A percentile compares a stretch with the other conserved stretches of the same genome.
phyloP scores from a whole-genome alignment of 2,888 invertebrate species.

The Synanthedon andrenaeformis region DNA sequence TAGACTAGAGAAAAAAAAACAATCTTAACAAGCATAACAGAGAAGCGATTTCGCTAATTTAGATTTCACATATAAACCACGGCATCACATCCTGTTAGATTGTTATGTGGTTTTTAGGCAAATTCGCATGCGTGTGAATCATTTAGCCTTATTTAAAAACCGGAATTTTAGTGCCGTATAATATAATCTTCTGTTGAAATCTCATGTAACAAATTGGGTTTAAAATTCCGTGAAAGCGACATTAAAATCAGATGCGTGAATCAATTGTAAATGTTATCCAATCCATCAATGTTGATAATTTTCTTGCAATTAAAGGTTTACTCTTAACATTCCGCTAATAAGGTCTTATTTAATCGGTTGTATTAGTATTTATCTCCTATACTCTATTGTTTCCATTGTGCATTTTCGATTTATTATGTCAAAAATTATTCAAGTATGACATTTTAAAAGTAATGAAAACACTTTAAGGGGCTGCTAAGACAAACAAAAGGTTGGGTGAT shows the following conservation, averaged over 20 bases:
- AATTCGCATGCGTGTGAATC: slow-evolving; percentile 51
- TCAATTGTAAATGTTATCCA: slow-evolving; percentile 25
- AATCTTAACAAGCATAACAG: no score
- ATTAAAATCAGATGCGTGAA: slow-evolving; percentile 32
- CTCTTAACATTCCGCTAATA: slow-evolving; percentile 3
- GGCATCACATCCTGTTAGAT: slow-evolving; percentile 24
- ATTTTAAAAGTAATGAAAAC: no score
- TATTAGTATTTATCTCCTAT: neutral
- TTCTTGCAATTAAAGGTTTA: slow-evolving; percentile 10
- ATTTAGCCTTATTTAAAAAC: slow-evolving; percentile 52
- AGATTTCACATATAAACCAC: neutral
- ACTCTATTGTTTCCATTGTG: no score
- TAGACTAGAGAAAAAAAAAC: no score
- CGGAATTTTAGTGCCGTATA: slow-evolving; percentile 50
- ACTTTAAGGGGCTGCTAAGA: no score
- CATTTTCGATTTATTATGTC: no score
- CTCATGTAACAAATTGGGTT: slow-evolving; percentile 32
- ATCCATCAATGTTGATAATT: slow-evolving; percentile 14
- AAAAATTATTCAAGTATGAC: no score
- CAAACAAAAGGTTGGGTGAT: no score
- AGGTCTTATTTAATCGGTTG: slow-evolving; percentile 17
- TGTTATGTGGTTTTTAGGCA: slow-evolving; percentile 48
- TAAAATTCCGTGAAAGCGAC: slow-evolving; percentile 41
- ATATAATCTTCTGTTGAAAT: slow-evolving; percentile 32
- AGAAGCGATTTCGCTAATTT: no score